Evolutionary conservation across 2,797 vertebrate genomes (phyloP).

Genomic region (Chelmon rostratus): DNA sequence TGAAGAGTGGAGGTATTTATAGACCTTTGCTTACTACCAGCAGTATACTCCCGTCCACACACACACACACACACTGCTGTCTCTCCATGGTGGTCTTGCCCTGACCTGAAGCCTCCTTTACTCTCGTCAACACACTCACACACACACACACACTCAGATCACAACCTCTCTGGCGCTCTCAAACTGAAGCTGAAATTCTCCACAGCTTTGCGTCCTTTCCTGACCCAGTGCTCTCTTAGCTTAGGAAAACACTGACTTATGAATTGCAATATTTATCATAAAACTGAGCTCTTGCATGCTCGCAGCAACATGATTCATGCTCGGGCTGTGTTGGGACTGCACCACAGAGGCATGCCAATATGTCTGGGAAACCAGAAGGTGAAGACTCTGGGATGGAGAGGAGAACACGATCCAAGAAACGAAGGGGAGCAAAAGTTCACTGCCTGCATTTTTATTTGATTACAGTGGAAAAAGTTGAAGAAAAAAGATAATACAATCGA

Average conservation of each 20-base stretch:
- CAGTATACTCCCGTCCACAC: slow-evolving; percentile 12
- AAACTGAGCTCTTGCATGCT: slow-evolving; percentile 80
- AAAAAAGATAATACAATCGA: slow-evolving; percentile 81
- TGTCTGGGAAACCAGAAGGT: slow-evolving; percentile 86
- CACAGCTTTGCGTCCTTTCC: slow-evolving; percentile 49
- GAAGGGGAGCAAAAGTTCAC: slow-evolving; percentile 85
- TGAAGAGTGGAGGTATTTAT: slow-evolving; percentile 32
- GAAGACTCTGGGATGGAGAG: slow-evolving; percentile 80
- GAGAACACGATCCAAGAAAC: slow-evolving; percentile 80
- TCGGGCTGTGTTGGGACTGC: slow-evolving; percentile 79
- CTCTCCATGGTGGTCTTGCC: slow-evolving; percentile 68
- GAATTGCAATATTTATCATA: slow-evolving; percentile 86
- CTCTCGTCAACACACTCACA: slow-evolving; percentile 62
- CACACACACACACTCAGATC: slow-evolving; percentile 45
- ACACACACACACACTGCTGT: slow-evolving; percentile 11
- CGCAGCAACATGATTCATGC: slow-evolving; percentile 86
- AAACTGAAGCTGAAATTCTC: slow-evolving; percentile 61
- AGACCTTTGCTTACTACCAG: slow-evolving; percentile 35
- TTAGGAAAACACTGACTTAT: slow-evolving; percentile 83
- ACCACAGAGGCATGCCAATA: slow-evolving; percentile 84
- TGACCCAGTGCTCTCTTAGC: slow-evolving; percentile 48
- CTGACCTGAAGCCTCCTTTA: slow-evolving; percentile 73
- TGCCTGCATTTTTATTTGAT: slow-evolving; percentile 79
- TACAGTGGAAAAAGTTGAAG: slow-evolving; percentile 71
- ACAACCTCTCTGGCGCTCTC: slow-evolving; percentile 71